Base-by-base conservation (phyloP, 2,797 vertebrate species). In the Amblyraja radiata region DNA sequence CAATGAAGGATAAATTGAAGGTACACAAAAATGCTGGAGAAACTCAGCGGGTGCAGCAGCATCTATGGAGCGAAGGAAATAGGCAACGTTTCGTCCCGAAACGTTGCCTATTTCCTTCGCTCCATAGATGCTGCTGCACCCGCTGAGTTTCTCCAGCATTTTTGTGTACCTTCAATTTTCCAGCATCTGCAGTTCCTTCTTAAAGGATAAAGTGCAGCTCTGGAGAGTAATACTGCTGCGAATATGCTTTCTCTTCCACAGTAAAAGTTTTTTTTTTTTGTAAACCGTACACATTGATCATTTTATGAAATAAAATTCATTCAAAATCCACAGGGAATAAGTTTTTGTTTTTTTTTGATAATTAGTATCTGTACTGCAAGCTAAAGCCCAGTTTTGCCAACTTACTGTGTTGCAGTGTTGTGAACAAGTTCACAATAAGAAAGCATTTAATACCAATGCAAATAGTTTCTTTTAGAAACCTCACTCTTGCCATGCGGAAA, bases 401-500 rank as follows among this genome's bases (percentile, higher is more conserved):
- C 94, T 96, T 96, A 91, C 95, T 94, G 94, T 94, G 94, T 95
- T 96, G 96, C 96, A 97, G 95, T 90, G 63, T 74, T 74, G 90
- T 91, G 90, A 91, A 91, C 73, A 91, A 46, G 68, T 93, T 94
- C 95, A 93, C 95, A 95, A 91, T 54, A 96, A 95, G 96, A 96
- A 95, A 96, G 95, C 95, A 96, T 91, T 96, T 96, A 94, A 93
- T 94, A 96, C 95, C 95, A 95, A 94, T 95, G 95, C 95, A 96
- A 93, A 91, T 74, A 11, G 68, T 95, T 95, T 95, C 95, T 94
- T 96, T 95, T 95, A 95, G 84, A 88, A 88, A 88, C 84, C 61
- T 95, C 94, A 94, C 90, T 94, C 95, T 95, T 95, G 94, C 94
- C 96, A 97, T 97, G 96, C 96, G 96, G 95, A 95, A 96, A 96